Evolutionary conservation across 2,797 vertebrate genomes (phyloP), one percentile per base, ranked within the genome.

Genomic region (Sebastes nivosus): DNA sequence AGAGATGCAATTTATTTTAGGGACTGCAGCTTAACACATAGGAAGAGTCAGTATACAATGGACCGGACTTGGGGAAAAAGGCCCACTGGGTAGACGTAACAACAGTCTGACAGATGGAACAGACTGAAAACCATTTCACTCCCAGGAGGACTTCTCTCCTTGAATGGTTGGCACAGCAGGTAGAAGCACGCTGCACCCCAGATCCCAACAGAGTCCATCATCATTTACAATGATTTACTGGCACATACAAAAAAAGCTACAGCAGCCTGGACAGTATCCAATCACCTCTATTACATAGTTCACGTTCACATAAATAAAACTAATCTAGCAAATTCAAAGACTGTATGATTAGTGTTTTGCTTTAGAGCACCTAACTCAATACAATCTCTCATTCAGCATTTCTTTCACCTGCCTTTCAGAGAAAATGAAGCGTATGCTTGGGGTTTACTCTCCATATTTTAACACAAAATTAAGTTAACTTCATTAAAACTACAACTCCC

Each of bases 211-310:
- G 30, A 72, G 32, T 65, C 55, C 18, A 6, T 74, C 72, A 65
- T 63, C 73, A 42, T 81, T 87, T 65, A 70, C 36, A 72, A 70
- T 69, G 34, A 75, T 61, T 67, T 42, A 36, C 68, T 27, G 12
- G 16, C 29, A 59, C 66, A 72, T 20, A 8, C 46, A 34, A 81
- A 59, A 46, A 67, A 50, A 25, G 46, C 60, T n/a, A 50, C 65
- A 69, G 69, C 60, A 38, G 52, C 36, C 42, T 32, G 25, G 30
- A 42, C 55, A 27, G 10, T 6, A 42, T 52, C 22, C 27, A 69
- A 2, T 32, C 67, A 34, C 6, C 42, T 55, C 32, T 55, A n/a
- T 75, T 59, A 27, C 61, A 63, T 58, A 38, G 50, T 29, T 30
- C 77, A 67, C 77, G 30, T 46, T 50, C 30, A 72, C 63, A 68